Conservation (phyloP, 2,888 invertebrate genomes). For the Trisateles emortualis region DNA sequence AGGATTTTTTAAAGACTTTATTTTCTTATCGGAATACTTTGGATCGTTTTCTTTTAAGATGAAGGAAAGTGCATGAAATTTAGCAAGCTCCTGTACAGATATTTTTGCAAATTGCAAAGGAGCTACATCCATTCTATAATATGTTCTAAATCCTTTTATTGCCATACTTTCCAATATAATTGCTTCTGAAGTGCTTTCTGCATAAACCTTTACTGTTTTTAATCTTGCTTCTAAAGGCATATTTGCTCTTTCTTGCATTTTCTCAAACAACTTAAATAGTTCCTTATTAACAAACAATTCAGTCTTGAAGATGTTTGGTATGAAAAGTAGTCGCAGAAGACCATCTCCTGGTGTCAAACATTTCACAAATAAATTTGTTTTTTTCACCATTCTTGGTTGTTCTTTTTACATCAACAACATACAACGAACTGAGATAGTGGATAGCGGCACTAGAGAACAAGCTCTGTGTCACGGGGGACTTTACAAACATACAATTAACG, state of each 20-base stretch:
- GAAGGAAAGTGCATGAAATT: slow-evolving; percentile 64
- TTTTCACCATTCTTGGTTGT: slow-evolving; percentile 54
- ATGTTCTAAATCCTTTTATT: slow-evolving; percentile 56
- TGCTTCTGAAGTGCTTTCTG: slow-evolving; percentile 50
- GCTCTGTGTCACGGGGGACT: no score
- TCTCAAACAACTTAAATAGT: slow-evolving; percentile 51
- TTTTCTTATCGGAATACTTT: slow-evolving; percentile 53
- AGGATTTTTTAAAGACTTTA: slow-evolving; percentile 39
- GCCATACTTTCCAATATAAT: slow-evolving; percentile 65
- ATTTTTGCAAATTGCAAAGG: slow-evolving; percentile 59
- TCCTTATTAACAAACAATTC: slow-evolving; percentile 63
- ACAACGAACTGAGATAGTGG: no score
- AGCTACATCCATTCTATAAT: slow-evolving; percentile 55
- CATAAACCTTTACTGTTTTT: slow-evolving; percentile 55
- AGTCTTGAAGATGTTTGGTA: slow-evolving; percentile 47
- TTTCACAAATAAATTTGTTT: slow-evolving; percentile 64
- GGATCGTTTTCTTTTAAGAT: slow-evolving; percentile 52
- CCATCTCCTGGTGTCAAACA: slow-evolving; percentile 29
- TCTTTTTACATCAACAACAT: slow-evolving; percentile 59
- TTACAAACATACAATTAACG: no score
- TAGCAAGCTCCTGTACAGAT: slow-evolving; percentile 62
- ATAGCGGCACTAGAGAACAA: no score
- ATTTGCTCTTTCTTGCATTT: slow-evolving; percentile 57
- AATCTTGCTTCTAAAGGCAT: slow-evolving; percentile 58
- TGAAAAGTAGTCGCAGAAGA: slow-evolving; percentile 34